Evolutionary conservation across 35 echinoderm and acorn worm species (phyloP).

Genomic region (Chiridota heheva): DNA sequence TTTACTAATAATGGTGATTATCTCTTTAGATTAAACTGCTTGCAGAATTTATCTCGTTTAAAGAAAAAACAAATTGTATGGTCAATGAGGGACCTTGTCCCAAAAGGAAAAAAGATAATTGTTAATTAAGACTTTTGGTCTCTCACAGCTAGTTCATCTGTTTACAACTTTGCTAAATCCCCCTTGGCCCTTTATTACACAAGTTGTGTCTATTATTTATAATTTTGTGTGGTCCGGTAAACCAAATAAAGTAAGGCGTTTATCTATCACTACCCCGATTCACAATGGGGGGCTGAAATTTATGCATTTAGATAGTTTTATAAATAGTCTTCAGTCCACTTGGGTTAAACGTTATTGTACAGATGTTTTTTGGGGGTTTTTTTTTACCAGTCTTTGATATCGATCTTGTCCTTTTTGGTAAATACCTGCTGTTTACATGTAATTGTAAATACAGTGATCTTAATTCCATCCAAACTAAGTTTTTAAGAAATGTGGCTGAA

Average conservation of each 20-base stretch:
- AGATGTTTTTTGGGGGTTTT: no score
- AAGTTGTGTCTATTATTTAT: neutral
- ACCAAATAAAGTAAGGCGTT: neutral
- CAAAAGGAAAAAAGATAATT: neutral
- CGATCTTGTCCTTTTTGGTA: no score
- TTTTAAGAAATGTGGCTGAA: no score
- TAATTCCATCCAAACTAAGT: no score
- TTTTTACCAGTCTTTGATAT: no score
- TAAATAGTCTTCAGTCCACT: neutral
- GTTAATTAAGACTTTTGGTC: neutral
- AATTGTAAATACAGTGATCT: no score
- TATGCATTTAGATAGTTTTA: neutral
- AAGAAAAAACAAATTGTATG: neutral
- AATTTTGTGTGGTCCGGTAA: neutral
- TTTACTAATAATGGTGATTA: constrained; percentile 1
- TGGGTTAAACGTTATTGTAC: constrained; percentile 15
- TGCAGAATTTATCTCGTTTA: neutral
- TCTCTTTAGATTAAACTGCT: no score
- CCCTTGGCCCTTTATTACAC: neutral
- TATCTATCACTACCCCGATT: neutral
- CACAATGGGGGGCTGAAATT: neutral
- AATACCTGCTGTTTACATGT: no score
- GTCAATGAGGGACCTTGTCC: neutral
- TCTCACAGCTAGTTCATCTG: no score
- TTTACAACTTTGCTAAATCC: no score